These are phyloP conservation scores for Gila robusta DNA, from an alignment of 2,797 vertebrate species.

Conservation along the genomic window DNA sequence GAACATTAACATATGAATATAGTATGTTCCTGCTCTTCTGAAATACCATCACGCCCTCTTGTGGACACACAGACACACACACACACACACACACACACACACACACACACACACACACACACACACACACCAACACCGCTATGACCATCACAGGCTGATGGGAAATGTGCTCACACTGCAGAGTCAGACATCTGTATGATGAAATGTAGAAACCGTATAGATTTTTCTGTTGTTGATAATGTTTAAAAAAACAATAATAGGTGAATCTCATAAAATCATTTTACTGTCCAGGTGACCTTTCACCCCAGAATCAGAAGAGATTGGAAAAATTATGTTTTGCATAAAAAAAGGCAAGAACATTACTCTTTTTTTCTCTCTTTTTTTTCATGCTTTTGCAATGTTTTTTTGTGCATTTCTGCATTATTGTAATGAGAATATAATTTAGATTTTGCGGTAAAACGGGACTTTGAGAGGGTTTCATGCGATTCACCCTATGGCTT, in stretches of 20 bases:
- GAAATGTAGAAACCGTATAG: background rate
- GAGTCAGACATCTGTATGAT: background rate
- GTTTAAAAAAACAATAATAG: background rate
- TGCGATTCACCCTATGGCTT: background rate
- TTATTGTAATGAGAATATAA: background rate
- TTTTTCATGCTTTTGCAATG: background rate
- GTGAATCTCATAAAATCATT: background rate
- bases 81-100: background rate
- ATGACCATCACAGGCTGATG: background rate
- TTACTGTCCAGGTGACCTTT: background rate
- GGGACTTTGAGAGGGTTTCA: background rate
- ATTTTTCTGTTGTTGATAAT: background rate
- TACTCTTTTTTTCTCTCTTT: too few species aligned
- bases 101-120: too few species aligned
- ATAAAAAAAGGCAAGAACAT: background rate
- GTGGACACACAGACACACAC: background rate
- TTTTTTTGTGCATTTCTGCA: background rate
- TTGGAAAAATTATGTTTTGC: background rate
- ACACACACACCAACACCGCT: too few species aligned
- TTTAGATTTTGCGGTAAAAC: background rate
- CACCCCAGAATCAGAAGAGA: background rate
- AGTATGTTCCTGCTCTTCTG: background rate
- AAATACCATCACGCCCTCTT: background rate
- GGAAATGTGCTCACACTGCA: background rate
- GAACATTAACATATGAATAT: background rate